phyloP scores from a whole-genome alignment of 92 coral and sea anemone genomes.

The Zoanthus sansibaricus region DNA sequence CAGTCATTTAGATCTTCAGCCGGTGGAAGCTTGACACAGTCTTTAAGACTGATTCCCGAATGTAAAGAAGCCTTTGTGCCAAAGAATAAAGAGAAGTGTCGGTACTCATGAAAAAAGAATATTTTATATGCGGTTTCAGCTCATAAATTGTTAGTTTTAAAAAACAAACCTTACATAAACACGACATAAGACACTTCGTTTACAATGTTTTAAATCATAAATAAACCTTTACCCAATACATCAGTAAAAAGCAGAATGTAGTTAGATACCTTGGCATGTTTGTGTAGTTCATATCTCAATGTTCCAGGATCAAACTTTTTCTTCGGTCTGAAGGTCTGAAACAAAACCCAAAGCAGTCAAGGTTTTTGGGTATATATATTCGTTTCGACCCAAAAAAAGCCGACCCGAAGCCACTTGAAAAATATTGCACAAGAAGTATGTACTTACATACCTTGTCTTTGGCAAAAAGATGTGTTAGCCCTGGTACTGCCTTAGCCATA shows the following conservation, averaged over 20 bases:
- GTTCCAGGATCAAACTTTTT: constrained; percentile 90
- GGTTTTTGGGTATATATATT: background rate
- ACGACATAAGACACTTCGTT: background rate
- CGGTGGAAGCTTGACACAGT: constrained; percentile 92
- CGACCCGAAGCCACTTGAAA: constrained; percentile 29
- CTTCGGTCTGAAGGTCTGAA: constrained; percentile 94
- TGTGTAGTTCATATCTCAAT: constrained; percentile 92
- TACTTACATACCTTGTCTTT: constrained; percentile 84
- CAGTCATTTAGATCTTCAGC: constrained; percentile 94
- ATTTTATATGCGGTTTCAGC: background rate
- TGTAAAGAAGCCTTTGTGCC: constrained; percentile 85
- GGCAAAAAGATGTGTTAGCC: constrained; percentile 90
- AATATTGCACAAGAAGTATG: constrained; percentile 2
- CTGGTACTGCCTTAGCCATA: constrained; percentile 69
- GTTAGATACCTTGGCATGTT: constrained; percentile 86
- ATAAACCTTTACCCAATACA: background rate
- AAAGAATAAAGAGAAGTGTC: constrained; percentile 8
- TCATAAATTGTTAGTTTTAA: background rate
- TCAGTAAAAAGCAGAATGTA: too few relatives aligned
- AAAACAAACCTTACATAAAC: background rate
- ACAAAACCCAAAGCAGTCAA: constrained; percentile 21
- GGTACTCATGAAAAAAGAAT: background rate
- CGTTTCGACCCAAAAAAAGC: background rate
- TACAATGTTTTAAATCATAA: background rate
- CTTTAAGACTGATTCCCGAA: constrained; percentile 86